Conservation (phyloP, 2,797 vertebrate genomes). For the Alauda arvensis region DNA sequence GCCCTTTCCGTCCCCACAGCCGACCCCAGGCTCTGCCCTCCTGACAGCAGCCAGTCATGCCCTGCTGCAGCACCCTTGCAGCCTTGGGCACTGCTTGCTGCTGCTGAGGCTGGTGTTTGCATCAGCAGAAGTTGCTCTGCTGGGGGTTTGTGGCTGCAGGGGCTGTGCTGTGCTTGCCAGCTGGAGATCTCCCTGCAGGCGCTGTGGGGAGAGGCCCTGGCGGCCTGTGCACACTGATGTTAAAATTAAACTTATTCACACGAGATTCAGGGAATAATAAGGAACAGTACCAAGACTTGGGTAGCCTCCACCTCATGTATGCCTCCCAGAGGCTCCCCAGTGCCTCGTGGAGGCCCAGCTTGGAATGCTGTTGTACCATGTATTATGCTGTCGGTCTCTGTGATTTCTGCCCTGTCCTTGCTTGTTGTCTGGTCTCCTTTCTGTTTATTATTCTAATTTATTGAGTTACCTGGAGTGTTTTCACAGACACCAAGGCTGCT, state of each 20-base stretch:
- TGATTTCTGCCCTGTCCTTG: conserved; percentile 32
- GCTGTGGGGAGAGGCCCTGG: neutral
- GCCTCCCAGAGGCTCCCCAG: neutral
- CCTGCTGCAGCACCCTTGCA: neutral
- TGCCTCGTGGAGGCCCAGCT: neutral
- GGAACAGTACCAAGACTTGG: neutral
- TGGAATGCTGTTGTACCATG: neutral
- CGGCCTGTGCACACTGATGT: neutral
- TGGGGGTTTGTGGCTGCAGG: neutral
- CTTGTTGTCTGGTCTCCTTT: conserved; percentile 26
- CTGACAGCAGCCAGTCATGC: neutral
- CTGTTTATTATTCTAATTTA: conserved; percentile 51
- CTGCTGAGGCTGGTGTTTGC: neutral
- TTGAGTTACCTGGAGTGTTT: conserved; percentile 45
- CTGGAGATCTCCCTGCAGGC: neutral
- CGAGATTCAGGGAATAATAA: neutral
- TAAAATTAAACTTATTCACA: neutral
- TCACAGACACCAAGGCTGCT: conserved; percentile 32
- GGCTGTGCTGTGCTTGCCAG: neutral
- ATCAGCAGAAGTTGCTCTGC: neutral
- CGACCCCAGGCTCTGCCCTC: neutral
- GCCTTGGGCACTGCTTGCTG: neutral
- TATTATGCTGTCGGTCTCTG: neutral
- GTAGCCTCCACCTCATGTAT: neutral
- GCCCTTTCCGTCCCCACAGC: neutral